Percentiles rank a stretch among this genome's conserved stretches.
phyloP scores from a whole-genome alignment of 1,140 invertebrate species.

The Cyclargus thomasi region DNA sequence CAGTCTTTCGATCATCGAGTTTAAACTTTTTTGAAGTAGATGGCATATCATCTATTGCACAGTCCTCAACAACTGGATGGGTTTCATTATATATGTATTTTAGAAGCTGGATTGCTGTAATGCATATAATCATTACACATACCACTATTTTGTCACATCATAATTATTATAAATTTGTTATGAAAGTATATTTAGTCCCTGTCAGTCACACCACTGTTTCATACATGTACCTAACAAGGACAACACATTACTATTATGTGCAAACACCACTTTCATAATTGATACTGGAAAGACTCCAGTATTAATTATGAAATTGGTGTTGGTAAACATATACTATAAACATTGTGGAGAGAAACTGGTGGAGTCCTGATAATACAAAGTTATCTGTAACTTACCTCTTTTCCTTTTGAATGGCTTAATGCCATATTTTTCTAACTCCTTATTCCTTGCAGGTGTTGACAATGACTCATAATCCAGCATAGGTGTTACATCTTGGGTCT shows the following conservation, averaged over 20 bases:
- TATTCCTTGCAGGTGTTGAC: slow-evolving; percentile 69
- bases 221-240: no score
- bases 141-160: no score
- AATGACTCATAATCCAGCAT: slow-evolving; percentile 73
- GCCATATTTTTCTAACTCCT: slow-evolving; percentile 76
- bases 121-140: slow-evolving; percentile 18
- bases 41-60: slow-evolving; percentile 29
- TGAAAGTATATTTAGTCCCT: no score
- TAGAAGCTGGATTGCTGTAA: slow-evolving; percentile 68
- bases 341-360: no score
- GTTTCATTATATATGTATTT: slow-evolving; percentile 69
- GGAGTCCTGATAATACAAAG: no score
- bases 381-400: slow-evolving; percentile 51
- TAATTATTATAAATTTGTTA: no score
- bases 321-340: no score
- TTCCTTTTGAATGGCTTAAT: slow-evolving; percentile 77
- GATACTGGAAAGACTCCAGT: no score
- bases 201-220: no score
- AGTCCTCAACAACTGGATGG: slow-evolving; percentile 60
- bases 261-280: no score
- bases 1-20: slow-evolving; percentile 16
- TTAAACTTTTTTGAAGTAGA: slow-evolving; percentile 50
- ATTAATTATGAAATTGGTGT: slow-evolving; percentile 13
- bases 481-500: slow-evolving; percentile 73
- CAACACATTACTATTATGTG: no score